Evolutionary conservation across 1,140 invertebrate species (phyloP), one percentile per base, ranked within the genome.

Genomic region (Episyrphus balteatus): DNA sequence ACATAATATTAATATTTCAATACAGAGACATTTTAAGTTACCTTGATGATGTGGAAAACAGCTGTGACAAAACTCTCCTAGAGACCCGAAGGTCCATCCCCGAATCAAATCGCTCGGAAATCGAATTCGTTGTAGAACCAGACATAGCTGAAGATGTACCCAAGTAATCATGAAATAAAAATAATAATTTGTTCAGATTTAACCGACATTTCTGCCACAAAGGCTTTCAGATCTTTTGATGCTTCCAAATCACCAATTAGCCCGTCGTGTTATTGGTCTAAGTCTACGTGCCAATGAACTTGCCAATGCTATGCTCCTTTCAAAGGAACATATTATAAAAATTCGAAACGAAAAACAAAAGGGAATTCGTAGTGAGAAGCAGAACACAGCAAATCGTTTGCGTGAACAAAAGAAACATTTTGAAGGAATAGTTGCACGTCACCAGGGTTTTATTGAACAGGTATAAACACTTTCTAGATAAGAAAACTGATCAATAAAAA

Each of bases 401-500:
- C 71, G 73, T 9, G 69, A 74, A 14, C 75, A 81, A 48, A 82
- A 84, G 56, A 75, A 74, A 15, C 81, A 83, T 55, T 81, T 76
- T 50, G 80, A 83, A 51, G 62, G 61, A 2, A 71, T 77, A 7
- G 70, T 83, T 8, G 74, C 75, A 39, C 60, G 82, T 2, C 80
- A 84, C 58, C 80, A 84, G 47, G 78, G 77, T 46, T 83, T 84
- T 48, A 82, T 84, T 11, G 80, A 83, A 51, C 79, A 81, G 45
- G 61, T 65, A 41, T 50, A 21, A 36, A 30, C 1, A 34, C 3
- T 3, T 42, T n/a, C 26, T 5, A 5, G 18, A 13, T 3, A 17
- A 15, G 14, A 33, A 12, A 30, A 42, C 3, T 45, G 3, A 14
- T 5, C 21, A 26, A 26, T 5, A 26, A 26, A 8, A 37, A 17